phyloP scores from a whole-genome alignment of 2,888 invertebrate genomes.

The Reticulitermes lucifugus region DNA sequence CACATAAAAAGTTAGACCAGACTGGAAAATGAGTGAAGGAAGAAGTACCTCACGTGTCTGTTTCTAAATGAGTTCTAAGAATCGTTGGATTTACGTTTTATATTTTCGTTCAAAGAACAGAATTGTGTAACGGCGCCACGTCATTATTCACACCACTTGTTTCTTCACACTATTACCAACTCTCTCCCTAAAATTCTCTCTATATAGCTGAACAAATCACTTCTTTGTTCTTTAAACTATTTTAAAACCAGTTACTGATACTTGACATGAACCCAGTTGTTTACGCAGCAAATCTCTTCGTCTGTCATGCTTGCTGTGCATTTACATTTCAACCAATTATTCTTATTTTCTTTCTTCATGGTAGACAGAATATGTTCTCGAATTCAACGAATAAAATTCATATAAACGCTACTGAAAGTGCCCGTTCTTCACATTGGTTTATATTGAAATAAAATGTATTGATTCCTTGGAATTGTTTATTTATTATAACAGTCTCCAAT shows the following conservation, averaged over 20 bases:
- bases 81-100: conserved; percentile 28
- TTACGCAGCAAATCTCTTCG: background rate
- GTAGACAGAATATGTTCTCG: no score
- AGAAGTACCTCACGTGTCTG: background rate
- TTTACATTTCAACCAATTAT: background rate
- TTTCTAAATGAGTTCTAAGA: conserved; percentile 22
- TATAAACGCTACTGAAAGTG: no score
- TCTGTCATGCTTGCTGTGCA: background rate
- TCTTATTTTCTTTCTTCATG: background rate
- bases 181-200: background rate
- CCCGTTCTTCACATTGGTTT: no score
- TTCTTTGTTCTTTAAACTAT: background rate
- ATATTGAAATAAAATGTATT: no score
- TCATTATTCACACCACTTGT: background rate
- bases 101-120: background rate
- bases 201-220: conserved; percentile 1
- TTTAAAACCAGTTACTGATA: background rate
- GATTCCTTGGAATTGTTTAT: no score
- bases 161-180: background rate
- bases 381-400: no score
- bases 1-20: background rate
- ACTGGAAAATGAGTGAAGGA: background rate
- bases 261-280: background rate
- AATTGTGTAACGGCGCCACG: background rate
- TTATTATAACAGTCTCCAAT: no score